These are phyloP conservation scores for Saguinus midas DNA, from an alignment of 2,113 vertebrate genomes.

Conservation along the genomic window DNA sequence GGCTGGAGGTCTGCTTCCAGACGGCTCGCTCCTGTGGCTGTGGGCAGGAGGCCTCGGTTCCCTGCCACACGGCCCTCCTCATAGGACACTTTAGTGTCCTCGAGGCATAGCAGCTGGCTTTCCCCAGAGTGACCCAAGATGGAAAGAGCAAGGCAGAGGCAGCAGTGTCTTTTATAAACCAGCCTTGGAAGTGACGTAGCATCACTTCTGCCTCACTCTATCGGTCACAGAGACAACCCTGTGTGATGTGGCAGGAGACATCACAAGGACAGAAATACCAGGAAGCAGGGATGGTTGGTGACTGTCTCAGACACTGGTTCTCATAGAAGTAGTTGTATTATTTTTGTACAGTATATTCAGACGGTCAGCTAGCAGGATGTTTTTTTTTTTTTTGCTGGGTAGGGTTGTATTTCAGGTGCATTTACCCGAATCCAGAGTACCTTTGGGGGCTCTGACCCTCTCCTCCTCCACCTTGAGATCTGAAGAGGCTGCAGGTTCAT, in stretches of 20 bases:
- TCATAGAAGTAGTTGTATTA: background rate
- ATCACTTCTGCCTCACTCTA: background rate
- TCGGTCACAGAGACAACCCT: background rate
- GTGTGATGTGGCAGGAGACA: background rate
- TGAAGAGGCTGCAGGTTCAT: background rate
- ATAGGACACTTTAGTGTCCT: background rate
- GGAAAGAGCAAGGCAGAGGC: background rate
- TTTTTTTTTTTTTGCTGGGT: background rate
- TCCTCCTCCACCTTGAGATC: background rate
- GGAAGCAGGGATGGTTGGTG: background rate
- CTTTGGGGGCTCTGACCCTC: background rate
- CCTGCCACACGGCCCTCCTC: background rate
- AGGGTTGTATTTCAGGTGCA: background rate
- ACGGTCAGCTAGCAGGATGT: background rate
- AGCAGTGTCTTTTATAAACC: background rate
- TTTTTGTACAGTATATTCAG: background rate
- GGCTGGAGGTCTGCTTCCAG: background rate
- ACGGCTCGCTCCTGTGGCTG: accelerated
- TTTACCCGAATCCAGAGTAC: background rate
- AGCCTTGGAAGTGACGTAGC: background rate
- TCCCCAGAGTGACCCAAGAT: background rate
- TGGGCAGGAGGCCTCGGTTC: background rate
- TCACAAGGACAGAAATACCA: background rate
- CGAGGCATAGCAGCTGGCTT: background rate
- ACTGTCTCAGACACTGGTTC: background rate